Evolutionary conservation across 2,113 vertebrate genomes (phyloP), one percentile per base, ranked within the genome.

Genomic region (Corythaeola cristata): DNA sequence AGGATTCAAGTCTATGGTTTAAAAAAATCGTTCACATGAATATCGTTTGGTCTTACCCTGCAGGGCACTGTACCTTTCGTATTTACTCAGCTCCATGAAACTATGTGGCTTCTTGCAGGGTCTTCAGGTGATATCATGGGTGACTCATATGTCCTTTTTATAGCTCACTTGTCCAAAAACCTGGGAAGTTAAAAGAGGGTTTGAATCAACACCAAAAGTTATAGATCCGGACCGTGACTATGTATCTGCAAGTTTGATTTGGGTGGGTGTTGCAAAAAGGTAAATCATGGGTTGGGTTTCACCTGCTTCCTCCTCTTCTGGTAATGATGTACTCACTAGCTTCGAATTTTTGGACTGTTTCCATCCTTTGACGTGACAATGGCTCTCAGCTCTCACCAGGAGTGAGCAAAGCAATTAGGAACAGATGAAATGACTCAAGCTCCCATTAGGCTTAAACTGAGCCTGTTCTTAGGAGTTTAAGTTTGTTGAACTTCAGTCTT

Each of bases 401-500:
- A 85, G 90, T 73, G 80, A 93, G 73, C 86, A 94, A 95, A 95
- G 74, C 92, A 92, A 85, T 96, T 96, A 95, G 86, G 90, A 97
- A 77, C 58, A 88, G 69, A 82, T 82, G 45, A 95, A 97, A 90
- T 88, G 84, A 91, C 77, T 95, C 77, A 69, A 74, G 75, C 37
- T 96, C 77, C 94, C 73, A 55, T 95, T 85, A 92, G 94, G 75
- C 71, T 92, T 92, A 87, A 85, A 82, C 11, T 0, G 14, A 85
- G 62, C 35, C 83, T 53, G 33, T 73, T 85, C 59, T 76, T 47
- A 87, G 53, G 17, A 94, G 73, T 89, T 80, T 35, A 35, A 76
- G 37, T 59, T 88, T 62, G 37, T 86, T 63, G 74, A 85, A 86
- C 53, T 80, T 67, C 33, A 39, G 0, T 80, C 30, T 88, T 90